phyloP scores from a whole-genome alignment of 2,888 invertebrate species.

The Vesta saturnalis region DNA sequence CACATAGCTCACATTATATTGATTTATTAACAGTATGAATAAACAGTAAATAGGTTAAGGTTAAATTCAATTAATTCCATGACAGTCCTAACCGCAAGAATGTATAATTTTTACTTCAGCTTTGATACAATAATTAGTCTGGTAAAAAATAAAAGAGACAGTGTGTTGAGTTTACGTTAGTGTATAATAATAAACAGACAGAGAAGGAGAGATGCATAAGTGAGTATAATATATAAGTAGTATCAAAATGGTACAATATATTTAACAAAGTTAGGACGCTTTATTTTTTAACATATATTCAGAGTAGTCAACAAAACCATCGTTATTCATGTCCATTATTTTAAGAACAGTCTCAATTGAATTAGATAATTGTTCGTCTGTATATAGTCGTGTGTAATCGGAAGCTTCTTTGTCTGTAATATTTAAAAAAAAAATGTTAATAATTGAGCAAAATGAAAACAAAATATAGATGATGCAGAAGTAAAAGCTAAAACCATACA shows the following conservation, averaged over 20 bases:
- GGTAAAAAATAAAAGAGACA: too few species aligned
- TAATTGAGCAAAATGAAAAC: not conserved
- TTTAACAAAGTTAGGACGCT: not conserved
- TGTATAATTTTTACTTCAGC: too few species aligned
- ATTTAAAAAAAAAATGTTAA: not conserved
- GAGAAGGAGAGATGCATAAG: not conserved
- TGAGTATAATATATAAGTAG: not conserved
- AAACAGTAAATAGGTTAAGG: too few species aligned
- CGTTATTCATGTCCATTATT: conserved; percentile 74
- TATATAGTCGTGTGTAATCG: conserved; percentile 57
- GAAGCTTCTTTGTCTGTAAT: conserved; percentile 51
- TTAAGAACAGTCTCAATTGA: conserved; percentile 72
- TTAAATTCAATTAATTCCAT: too few species aligned
- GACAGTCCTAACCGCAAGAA: too few species aligned
- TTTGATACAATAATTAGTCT: too few species aligned
- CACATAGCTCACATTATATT: too few species aligned
- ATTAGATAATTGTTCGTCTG: conserved; percentile 66
- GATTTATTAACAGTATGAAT: too few species aligned
- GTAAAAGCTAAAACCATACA: not conserved
- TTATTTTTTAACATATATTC: conserved; percentile 63
- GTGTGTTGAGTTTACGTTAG: too few species aligned
- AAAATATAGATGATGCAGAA: conserved; percentile 1
- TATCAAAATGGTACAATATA: not conserved
- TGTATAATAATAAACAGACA: not conserved
- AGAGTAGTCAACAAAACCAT: conserved; percentile 77